phyloP scores from a whole-genome alignment of 2,797 vertebrate species.

The Gymnoscopelus braueri region DNA sequence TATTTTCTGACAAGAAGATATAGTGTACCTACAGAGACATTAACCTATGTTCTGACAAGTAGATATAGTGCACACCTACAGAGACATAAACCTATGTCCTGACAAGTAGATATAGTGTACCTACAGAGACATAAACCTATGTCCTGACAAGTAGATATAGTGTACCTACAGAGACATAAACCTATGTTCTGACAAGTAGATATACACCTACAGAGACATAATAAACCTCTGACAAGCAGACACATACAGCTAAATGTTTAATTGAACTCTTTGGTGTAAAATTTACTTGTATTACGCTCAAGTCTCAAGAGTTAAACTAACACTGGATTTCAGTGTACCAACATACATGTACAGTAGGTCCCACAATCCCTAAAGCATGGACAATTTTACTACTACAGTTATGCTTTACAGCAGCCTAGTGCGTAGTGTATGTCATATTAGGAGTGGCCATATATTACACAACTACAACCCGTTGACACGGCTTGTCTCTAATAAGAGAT shows the following conservation, averaged over 20 bases:
- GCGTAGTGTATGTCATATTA: conserved; percentile 12
- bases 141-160: too few relatives aligned
- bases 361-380: conserved; percentile 17
- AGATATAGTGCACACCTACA: too few relatives aligned
- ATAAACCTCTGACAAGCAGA: neutral
- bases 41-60: too few relatives aligned
- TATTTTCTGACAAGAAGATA: too few relatives aligned
- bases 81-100: too few relatives aligned
- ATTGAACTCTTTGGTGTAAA: too few relatives aligned
- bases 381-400: conserved; percentile 20
- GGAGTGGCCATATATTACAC: conserved; percentile 28
- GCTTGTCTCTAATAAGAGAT: conserved; percentile 12
- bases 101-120: too few relatives aligned
- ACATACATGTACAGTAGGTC: neutral
- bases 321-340: conserved; percentile 10
- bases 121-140: too few relatives aligned
- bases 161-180: neutral
- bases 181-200: conserved; percentile 27
- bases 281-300: too few relatives aligned
- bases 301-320: neutral
- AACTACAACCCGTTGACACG: conserved; percentile 15
- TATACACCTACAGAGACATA: neutral
- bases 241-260: too few relatives aligned
- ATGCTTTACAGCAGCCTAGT: conserved; percentile 19
- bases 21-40: too few relatives aligned